Base-by-base conservation (phyloP, 64 coral and sea anemone genomes). In the Stichodactyla helianthus region DNA sequence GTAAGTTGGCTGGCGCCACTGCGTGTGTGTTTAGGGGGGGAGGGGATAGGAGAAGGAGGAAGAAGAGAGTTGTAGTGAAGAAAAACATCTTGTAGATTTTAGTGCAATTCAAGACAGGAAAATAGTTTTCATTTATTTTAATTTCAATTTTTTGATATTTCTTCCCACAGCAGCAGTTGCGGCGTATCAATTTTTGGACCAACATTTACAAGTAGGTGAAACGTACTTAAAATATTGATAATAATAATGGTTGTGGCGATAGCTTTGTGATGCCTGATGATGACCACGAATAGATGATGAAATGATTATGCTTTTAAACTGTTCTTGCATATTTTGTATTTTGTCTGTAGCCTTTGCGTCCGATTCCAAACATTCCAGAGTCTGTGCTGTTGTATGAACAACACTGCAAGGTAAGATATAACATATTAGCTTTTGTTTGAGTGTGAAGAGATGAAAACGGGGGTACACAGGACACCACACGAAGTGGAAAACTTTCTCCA, bases 321-420 rank as follows among this genome's bases (percentile, higher is more conserved):
- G 35, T 44, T 15, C 14, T 60, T 68, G 1, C 27, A 1, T 74
- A 26, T 31, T 11, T 71, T 71, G 1, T 17, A 15, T 59, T 2
- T 52, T 6, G 4, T 82, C 18, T 59, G 15, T 77, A 92, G 90
- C 90, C 90, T 52, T 87, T 92, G 50, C 77, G 50, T 56, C 90
- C 90, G 50, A 87, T 87, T 26, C 90, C 90, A n/a, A 52, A 76
- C 55, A 79, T 91, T 50, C 85, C 85, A 83, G 84, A 87, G 59
- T 91, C 90, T 20, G 22, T 82, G 50, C 20, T 52, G 76, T 59
- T 91, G 10, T 91, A 87, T 82, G 51, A 91, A 14, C 84, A 87
- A 57, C 89, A 91, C 35, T 55, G 64, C 16, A 79, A 54, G 83
- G 89, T 91, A 51, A 15, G 23, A 4, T 61, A 50, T 52, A 31